Percentiles rank a stretch among this genome's conserved stretches.
Conservation (phyloP, 1,140 invertebrate genomes). For the Phymastichus coffea region DNA sequence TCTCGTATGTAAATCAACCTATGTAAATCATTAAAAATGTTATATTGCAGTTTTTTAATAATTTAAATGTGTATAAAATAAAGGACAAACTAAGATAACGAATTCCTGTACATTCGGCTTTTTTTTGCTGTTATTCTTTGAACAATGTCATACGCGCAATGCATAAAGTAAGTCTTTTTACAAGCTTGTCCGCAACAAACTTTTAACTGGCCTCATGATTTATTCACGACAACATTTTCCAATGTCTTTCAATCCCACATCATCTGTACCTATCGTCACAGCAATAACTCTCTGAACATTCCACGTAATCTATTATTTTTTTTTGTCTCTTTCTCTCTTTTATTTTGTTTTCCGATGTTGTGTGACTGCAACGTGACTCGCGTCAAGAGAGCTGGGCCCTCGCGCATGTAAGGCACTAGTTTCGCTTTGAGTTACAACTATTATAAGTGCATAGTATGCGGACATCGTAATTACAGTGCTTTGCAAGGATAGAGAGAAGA, state of each 20-base stretch:
- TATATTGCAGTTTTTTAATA: too few species aligned
- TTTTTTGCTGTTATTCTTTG: background rate
- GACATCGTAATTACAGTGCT: slow-evolving; percentile 35
- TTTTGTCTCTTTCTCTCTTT: background rate
- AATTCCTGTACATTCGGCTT: background rate
- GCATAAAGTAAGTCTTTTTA: too few species aligned
- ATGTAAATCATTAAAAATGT: too few species aligned
- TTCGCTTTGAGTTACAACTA: slow-evolving; percentile 2
- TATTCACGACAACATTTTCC: background rate
- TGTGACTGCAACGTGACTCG: background rate
- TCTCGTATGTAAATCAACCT: too few species aligned
- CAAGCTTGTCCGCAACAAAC: too few species aligned
- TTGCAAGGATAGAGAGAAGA: slow-evolving; percentile 23
- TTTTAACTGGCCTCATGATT: background rate
- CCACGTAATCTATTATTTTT: too few species aligned
- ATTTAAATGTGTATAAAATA: too few species aligned
- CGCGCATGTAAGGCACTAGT: background rate
- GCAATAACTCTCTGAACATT: too few species aligned
- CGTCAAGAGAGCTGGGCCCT: background rate
- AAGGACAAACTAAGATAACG: too few species aligned
- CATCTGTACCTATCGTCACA: background rate
- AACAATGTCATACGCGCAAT: too few species aligned
- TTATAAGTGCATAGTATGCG: slow-evolving; percentile 23
- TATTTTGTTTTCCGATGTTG: background rate
- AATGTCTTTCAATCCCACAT: background rate